phyloP scores from a whole-genome alignment of 2,888 invertebrate species.

The Agrotis clavis region DNA sequence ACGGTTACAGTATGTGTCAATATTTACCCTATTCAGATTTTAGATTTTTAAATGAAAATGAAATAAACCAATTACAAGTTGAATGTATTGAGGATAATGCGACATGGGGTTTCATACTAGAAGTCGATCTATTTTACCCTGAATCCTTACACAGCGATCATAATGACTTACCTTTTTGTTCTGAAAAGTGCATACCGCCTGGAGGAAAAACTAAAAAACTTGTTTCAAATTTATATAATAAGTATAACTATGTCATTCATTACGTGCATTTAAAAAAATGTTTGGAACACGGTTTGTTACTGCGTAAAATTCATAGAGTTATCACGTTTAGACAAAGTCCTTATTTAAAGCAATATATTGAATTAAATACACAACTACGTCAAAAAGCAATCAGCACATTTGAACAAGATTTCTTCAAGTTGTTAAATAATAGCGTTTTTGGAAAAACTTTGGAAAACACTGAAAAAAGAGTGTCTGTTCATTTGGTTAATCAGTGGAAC shows the following conservation, averaged over 20 bases:
- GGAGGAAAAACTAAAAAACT: constrained; percentile 6
- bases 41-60: not conserved
- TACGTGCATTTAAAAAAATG: constrained; percentile 12
- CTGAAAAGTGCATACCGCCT: not conserved
- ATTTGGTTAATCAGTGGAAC: constrained; percentile 12
- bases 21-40: constrained; percentile 17
- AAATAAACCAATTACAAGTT: not conserved
- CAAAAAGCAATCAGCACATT: no score
- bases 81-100: no score
- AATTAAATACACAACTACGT: no score
- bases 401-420: no score
- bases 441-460: no score
- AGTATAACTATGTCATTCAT: constrained; percentile 1
- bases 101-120: not conserved
- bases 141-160: not conserved
- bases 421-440: no score
- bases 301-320: constrained; percentile 4
- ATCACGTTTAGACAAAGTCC: not conserved
- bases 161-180: no score
- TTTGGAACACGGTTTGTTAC: not conserved
- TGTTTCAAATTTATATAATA: constrained; percentile 2
- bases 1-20: constrained; percentile 6
- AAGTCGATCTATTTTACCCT: constrained; percentile 6
- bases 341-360: not conserved
- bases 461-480: constrained; percentile 2